phyloP scores from a whole-genome alignment of 1,140 invertebrate species.

The Bombus soroeensis region DNA sequence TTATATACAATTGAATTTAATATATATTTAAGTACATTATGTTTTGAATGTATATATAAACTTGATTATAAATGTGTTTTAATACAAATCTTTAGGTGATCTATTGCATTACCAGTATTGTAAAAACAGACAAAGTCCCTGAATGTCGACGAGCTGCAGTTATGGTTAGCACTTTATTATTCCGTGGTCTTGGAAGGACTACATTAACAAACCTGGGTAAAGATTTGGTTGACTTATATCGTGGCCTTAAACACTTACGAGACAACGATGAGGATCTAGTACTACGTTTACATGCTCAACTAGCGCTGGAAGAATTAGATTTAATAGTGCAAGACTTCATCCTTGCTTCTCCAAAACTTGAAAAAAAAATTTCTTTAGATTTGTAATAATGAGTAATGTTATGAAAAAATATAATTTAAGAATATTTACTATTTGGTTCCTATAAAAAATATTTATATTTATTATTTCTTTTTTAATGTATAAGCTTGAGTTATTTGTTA shows the following conservation, averaged over 20 bases:
- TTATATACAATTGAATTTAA: no score
- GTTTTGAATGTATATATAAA: neutral
- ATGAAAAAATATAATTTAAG: neutral
- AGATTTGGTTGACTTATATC: slow-evolving; percentile 87
- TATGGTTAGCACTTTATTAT: slow-evolving; percentile 87
- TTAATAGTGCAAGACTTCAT: slow-evolving; percentile 86
- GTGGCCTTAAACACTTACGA: slow-evolving; percentile 86
- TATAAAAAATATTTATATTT: slow-evolving; percentile 22
- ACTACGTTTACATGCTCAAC: slow-evolving; percentile 88
- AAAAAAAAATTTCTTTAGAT: slow-evolving; percentile 83
- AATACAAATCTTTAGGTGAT: slow-evolving; percentile 84
- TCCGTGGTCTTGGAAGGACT: slow-evolving; percentile 89
- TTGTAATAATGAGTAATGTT: neutral
- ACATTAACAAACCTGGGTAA: slow-evolving; percentile 86
- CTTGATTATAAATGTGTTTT: slow-evolving; percentile 20
- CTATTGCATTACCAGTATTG: slow-evolving; percentile 86
- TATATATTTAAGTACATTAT: no score
- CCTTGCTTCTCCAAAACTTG: slow-evolving; percentile 83
- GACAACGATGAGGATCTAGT: slow-evolving; percentile 87
- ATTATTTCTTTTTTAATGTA: neutral
- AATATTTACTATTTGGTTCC: slow-evolving; percentile 13
- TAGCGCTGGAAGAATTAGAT: slow-evolving; percentile 90
- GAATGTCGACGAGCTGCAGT: slow-evolving; percentile 92
- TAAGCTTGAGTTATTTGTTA: neutral
- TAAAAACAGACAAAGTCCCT: slow-evolving; percentile 87